Base-by-base conservation (phyloP, 23 tunicate genomes). In the Ciona savignyi region DNA sequence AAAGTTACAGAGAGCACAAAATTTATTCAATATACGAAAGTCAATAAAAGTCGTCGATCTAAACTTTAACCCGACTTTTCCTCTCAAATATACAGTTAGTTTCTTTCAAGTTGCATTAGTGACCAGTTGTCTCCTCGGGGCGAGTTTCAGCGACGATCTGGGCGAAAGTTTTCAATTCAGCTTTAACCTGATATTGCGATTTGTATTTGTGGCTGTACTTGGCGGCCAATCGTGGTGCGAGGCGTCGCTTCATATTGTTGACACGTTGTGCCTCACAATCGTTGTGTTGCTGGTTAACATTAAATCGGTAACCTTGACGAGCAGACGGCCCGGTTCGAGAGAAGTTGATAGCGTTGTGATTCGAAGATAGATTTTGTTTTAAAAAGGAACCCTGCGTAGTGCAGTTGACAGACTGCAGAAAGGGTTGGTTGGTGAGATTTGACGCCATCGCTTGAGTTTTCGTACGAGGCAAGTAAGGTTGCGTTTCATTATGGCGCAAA, bases 131-230 rank as follows among this genome's bases (percentile, higher is more conserved):
- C 11, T 9, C 56, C 56, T 63, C 67, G 23, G 28, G 67, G 28
- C 28, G 28, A 9, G 26, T 63, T 63, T 63, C 67, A 22, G 67
- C 67, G 28, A 63, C 67, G 28, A 63, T 63, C 28, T 63, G 67
- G 26, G 67, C 67, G 67, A 63, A 63, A 25, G 67, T 63, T 25
- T 63, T 63, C 24, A 22, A 4, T 23, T 63, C 67, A 4, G 26
- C 6, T 63, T 63, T 63, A 6, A 25, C 15, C 28, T 9, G 24
- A 9, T 6, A 9, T 15, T 9, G 56, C 28, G 67, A 23, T 22
- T 63, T 63, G 26, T 25, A n/a, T 63, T 25, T 23, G 24, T n/a
- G 67, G 67, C 22, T 63, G 4, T 63, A 25, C 24, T 63, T 63
- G 28, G 67, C 67, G 6, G 67, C 67, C 6, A 63, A 25, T 9